Base-by-base conservation (phyloP, 2,113 vertebrate genomes). In the Coryphaenoides rupestris region DNA sequence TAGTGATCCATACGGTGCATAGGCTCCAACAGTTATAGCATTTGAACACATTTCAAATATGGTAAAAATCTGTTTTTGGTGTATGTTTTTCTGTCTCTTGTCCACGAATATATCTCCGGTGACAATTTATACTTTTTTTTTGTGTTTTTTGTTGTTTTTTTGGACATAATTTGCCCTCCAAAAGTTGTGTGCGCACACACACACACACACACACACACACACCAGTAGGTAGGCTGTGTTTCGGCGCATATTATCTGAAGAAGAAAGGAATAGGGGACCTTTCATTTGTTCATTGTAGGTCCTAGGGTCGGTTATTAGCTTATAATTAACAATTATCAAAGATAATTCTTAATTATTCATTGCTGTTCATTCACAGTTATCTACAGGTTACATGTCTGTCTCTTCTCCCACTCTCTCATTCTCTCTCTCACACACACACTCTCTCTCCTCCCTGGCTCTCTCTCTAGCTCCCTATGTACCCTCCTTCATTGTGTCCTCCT, bases 171-270 rank as follows among this genome's bases (percentile, higher is more conserved):
- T 40, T 40, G 33, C 17, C 47, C 17, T 50, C 47, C 47, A 16
- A 23, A 63, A 60, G 19, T 17, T 66, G 7, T 46, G 9, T 4
- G 56, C 59, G 47, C 19, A n/a, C 17, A 3, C 10, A 50, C 58
- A 13, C 58, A 60, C 40, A 17, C 69, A 50, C 54, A n/a, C 17
- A 3, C 10, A 50, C 58, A 13, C 58, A 60, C 40, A 17, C 69
- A 50, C 54, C 28, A 19, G 58, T 21, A 50, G 10, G 16, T 24
- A 23, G 21, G 60, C 46, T 24, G 45, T 50, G 46, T 23, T 21
- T 23, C 21, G 17, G 62, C 65, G 40, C 19, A 22, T n/a, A 5
- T 63, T 40, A 50, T 59, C 67, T 69, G 70, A 54, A 63, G 62
- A 65, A 63, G 49, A 59, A 23, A 19, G 21, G 54, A 12, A 13